Percentiles rank a stretch among this genome's conserved stretches.
These are phyloP conservation scores for Poecilia velifera DNA, from an alignment of 2,797 vertebrate genomes.

Conservation along the genomic window DNA sequence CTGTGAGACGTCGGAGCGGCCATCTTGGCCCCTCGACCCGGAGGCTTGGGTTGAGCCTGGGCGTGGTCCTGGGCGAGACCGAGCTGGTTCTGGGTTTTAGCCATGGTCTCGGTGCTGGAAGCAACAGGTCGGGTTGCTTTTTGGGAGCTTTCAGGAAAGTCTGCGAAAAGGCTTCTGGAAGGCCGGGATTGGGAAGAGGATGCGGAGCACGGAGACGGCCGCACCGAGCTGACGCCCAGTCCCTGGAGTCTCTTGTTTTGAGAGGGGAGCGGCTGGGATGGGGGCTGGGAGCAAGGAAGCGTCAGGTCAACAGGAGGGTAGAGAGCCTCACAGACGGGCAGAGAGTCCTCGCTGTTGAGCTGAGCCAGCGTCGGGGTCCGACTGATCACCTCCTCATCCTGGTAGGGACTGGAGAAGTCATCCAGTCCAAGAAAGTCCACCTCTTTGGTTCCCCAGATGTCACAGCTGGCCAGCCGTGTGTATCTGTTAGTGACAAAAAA, in stretches of 20 bases:
- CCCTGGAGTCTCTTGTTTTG: constrained; percentile 67
- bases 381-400: constrained; percentile 97
- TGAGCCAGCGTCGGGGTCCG: constrained; percentile 96
- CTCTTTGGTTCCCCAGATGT: constrained; percentile 99
- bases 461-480: constrained; percentile 95
- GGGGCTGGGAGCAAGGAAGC: constrained; percentile 74
- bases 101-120: constrained; percentile 91
- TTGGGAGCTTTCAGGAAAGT: constrained; percentile 89
- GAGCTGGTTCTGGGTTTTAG: constrained; percentile 84
- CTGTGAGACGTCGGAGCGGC: constrained; percentile 81
- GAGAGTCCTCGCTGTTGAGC: constrained; percentile 98
- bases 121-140: constrained; percentile 90
- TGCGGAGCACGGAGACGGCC: constrained; percentile 62
- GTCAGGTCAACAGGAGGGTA: constrained; percentile 85
- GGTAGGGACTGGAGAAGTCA: constrained; percentile 98
- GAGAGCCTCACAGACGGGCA: constrained; percentile 92
- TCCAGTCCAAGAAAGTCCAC: constrained; percentile 97
- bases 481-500: constrained; percentile 75
- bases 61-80: constrained; percentile 55
- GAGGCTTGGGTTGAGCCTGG: constrained; percentile 50
- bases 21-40: constrained; percentile 75
- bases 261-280: constrained; percentile 71
- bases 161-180: constrained; percentile 73
- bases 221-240: constrained; percentile 65
- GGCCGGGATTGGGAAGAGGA: constrained; percentile 60